Percentiles rank a stretch among this genome's conserved stretches.
phyloP scores from a whole-genome alignment of 2,113 vertebrate species.

The Mola mola region DNA sequence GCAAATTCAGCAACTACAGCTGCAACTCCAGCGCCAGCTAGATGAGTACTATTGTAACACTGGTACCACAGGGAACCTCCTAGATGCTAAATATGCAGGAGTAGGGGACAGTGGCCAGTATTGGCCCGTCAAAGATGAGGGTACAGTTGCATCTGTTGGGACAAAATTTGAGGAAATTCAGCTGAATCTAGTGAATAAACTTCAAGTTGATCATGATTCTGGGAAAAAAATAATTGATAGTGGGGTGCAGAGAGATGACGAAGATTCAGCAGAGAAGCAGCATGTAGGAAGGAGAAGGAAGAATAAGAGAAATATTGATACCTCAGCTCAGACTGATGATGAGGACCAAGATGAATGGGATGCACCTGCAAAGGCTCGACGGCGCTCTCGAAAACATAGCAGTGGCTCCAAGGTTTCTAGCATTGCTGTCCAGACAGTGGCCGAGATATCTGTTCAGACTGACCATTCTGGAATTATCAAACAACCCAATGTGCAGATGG shows the following conservation, averaged over 20 bases:
- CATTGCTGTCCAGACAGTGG: slow-evolving; percentile 96
- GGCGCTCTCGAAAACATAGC: slow-evolving; percentile 88
- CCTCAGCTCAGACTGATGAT: slow-evolving; percentile 94
- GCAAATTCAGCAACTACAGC: slow-evolving; percentile 96
- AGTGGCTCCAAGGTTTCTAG: slow-evolving; percentile 92
- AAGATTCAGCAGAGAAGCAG: slow-evolving; percentile 89
- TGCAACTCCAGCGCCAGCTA: slow-evolving; percentile 94
- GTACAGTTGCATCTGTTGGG: slow-evolving; percentile 79
- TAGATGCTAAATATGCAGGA: slow-evolving; percentile 89
- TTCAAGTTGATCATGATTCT: slow-evolving; percentile 85
- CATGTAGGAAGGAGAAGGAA: slow-evolving; percentile 87
- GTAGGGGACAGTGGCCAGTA: slow-evolving; percentile 88
- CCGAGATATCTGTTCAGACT: slow-evolving; percentile 98
- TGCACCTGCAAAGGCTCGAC: slow-evolving; percentile 86
- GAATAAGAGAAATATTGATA: slow-evolving; percentile 90
- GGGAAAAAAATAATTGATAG: slow-evolving; percentile 92
- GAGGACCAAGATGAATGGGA: slow-evolving; percentile 99
- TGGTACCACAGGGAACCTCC: slow-evolving; percentile 84
- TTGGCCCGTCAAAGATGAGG: slow-evolving; percentile 90
- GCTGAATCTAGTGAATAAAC: slow-evolving; percentile 84
- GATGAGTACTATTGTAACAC: slow-evolving; percentile 86
- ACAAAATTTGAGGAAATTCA: slow-evolving; percentile 84
- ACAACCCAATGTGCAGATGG: slow-evolving; percentile 87
- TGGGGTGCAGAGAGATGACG: slow-evolving; percentile 96
- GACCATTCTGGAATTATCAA: slow-evolving; percentile 92